Evolutionary conservation across 2,888 invertebrate species (phyloP).

Genomic region (Drosophila dives): DNA sequence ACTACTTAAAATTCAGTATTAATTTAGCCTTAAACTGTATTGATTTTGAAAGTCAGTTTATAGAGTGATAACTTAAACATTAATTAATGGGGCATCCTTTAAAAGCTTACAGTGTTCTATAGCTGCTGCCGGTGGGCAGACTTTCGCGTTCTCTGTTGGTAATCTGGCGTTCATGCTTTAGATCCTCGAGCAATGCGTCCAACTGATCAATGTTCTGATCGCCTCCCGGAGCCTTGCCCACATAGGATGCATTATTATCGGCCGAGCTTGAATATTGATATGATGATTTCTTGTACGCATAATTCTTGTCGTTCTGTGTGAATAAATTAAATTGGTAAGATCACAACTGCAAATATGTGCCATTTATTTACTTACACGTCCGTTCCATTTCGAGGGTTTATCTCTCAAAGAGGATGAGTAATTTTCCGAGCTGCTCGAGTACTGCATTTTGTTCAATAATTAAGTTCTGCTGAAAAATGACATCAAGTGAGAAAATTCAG

Average conservation of each 20-base stretch:
- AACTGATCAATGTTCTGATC: slow-evolving; percentile 90
- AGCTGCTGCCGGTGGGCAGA: slow-evolving; percentile 69
- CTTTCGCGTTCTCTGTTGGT: slow-evolving; percentile 73
- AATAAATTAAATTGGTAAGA: background rate
- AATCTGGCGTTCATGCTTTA: slow-evolving; percentile 86
- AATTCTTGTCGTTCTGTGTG: slow-evolving; percentile 81
- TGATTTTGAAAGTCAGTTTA: background rate
- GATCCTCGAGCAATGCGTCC: slow-evolving; percentile 90
- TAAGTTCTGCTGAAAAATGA: slow-evolving; percentile 67
- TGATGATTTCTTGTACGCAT: slow-evolving; percentile 83
- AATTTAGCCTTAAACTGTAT: background rate
- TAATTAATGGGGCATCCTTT: background rate
- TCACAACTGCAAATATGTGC: background rate
- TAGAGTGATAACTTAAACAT: background rate
- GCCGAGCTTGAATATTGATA: slow-evolving; percentile 83
- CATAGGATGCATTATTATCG: slow-evolving; percentile 73
- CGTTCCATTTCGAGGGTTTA: slow-evolving; percentile 77
- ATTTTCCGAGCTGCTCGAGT: slow-evolving; percentile 82
- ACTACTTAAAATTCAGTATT: background rate
- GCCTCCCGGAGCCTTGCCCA: slow-evolving; percentile 57
- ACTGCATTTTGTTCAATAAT: slow-evolving; percentile 78
- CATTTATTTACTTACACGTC: slow-evolving; percentile 65
- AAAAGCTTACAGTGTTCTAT: slow-evolving; percentile 81
- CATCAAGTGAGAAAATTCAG: slow-evolving; percentile 46
- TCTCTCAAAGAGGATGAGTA: slow-evolving; percentile 81